Evolutionary conservation across 1,140 invertebrate species (phyloP).

Genomic region (Anoplophora glabripennis): DNA sequence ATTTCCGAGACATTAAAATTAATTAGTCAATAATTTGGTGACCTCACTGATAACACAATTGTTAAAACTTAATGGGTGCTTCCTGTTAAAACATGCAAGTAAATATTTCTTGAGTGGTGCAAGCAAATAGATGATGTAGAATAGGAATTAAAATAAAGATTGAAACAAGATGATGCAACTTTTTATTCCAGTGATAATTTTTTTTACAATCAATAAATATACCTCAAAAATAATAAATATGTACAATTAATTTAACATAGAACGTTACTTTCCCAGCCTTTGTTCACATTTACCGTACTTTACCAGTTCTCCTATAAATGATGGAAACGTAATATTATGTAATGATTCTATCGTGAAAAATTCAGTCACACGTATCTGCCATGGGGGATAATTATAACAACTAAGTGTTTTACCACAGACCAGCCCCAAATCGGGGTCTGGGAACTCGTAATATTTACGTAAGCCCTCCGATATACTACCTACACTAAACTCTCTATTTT

Average conservation of each 20-base stretch:
- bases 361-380: slow-evolving; percentile 69
- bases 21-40: too few species aligned
- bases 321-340: slow-evolving; percentile 53
- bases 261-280: slow-evolving; percentile 62
- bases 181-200: background rate
- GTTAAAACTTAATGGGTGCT: too few species aligned
- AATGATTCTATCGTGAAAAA: slow-evolving; percentile 60
- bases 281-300: slow-evolving; percentile 64
- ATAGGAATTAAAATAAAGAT: background rate
- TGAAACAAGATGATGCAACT: background rate
- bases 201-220: background rate
- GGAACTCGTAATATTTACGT: slow-evolving; percentile 52
- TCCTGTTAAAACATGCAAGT: too few species aligned
- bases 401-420: slow-evolving; percentile 58
- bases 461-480: slow-evolving; percentile 54
- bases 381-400: slow-evolving; percentile 64
- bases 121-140: background rate
- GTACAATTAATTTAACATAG: slow-evolving; percentile 13
- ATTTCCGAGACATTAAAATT: too few species aligned
- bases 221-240: slow-evolving; percentile 15
- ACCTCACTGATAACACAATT: too few species aligned
- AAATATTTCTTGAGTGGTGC: background rate
- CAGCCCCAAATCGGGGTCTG: slow-evolving; percentile 65
- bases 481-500: slow-evolving; percentile 47
- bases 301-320: slow-evolving; percentile 57